A percentile compares a stretch with the other conserved stretches of the same genome.
Evolutionary conservation across 2,888 invertebrate genomes (phyloP).

Genomic region (Pogonocherus hispidulus): DNA sequence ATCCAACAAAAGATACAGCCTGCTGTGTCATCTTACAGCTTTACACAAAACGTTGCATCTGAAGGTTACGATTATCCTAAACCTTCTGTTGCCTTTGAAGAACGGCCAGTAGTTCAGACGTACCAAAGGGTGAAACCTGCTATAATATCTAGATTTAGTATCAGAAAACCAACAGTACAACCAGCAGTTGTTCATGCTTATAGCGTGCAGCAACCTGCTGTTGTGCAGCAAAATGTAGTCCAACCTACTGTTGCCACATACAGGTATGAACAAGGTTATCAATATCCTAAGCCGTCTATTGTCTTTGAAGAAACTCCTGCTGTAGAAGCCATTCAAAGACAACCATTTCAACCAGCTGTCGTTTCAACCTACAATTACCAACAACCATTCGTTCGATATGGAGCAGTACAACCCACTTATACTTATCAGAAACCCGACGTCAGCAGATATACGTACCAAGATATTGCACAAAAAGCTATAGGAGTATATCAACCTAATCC

Average conservation of each 20-base stretch:
- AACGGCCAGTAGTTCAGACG: constrained; percentile 56
- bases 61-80: constrained; percentile 48
- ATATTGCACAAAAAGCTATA: constrained; percentile 15
- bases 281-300: constrained; percentile 59
- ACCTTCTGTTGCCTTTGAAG: constrained; percentile 64
- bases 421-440: constrained; percentile 31
- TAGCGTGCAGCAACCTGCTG: constrained; percentile 35
- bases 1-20: constrained; percentile 25
- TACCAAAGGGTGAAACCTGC: constrained; percentile 12
- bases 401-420: constrained; percentile 15
- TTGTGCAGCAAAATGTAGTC: background rate
- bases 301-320: constrained; percentile 45
- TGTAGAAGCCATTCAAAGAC: too few relatives aligned
- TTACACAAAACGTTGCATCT: constrained; percentile 26
- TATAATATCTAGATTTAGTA: constrained; percentile 7
- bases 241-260: constrained; percentile 33
- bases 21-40: constrained; percentile 34
- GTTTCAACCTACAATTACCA: constrained; percentile 16
- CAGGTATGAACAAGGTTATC: constrained; percentile 59
- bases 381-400: constrained; percentile 14
- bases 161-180: constrained; percentile 30
- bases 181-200: constrained; percentile 35
- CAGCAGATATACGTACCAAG: constrained; percentile 35
- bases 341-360: constrained; percentile 17
- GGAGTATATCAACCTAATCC: constrained; percentile 38